Conservation (phyloP, 2,113 vertebrate species). For the Sorex fumeus region DNA sequence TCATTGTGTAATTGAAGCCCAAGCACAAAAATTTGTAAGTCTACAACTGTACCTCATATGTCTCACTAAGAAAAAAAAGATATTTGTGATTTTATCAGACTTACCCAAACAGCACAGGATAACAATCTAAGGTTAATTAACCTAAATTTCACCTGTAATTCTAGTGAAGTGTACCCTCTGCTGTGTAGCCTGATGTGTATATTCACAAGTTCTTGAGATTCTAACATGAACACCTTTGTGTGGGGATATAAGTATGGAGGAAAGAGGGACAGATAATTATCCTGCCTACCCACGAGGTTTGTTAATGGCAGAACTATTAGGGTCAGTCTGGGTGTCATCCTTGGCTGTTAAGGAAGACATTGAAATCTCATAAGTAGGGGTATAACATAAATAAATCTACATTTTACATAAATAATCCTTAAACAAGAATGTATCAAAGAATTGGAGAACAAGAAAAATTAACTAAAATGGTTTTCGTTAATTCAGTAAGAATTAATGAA, state of each 20-base stretch:
- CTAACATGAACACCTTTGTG: neutral
- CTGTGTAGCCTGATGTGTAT: neutral
- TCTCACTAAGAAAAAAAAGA: no score
- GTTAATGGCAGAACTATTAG: neutral
- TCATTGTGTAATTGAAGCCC: no score
- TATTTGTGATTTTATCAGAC: neutral
- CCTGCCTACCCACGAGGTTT: neutral
- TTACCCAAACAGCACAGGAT: neutral
- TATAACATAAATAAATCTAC: neutral
- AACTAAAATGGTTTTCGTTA: neutral
- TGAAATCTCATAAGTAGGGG: neutral
- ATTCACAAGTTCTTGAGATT: neutral
- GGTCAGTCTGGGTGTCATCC: neutral
- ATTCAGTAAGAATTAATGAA: constrained; percentile 26
- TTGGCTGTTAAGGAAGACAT: neutral
- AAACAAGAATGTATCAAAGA: neutral
- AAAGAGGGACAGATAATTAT: neutral
- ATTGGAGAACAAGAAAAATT: neutral
- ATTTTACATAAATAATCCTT: constrained; percentile 54
- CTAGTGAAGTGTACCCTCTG: neutral
- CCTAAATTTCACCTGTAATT: neutral
- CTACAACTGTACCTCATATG: no score
- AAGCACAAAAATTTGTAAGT: no score
- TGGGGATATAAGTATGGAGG: no score
- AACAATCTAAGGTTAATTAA: constrained; percentile 1